Conservation (phyloP, 2,888 invertebrate genomes). For the Zele albiditarsus region DNA sequence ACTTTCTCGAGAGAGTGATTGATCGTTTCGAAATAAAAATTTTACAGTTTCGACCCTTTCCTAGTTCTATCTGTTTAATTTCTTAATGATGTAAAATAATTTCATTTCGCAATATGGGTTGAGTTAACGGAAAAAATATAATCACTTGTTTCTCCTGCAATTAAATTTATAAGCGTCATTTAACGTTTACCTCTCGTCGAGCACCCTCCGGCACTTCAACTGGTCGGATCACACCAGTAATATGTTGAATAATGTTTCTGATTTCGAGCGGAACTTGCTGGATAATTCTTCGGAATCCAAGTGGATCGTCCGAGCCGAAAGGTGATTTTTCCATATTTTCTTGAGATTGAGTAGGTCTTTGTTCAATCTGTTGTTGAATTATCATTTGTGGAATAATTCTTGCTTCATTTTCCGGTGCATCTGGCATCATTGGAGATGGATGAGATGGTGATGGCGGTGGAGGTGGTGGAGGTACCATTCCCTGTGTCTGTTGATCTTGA, state of each 20-base stretch:
- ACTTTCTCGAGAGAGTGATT: too few species aligned
- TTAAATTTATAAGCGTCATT: background rate
- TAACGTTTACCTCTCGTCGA: constrained; percentile 61
- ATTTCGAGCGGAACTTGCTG: constrained; percentile 67
- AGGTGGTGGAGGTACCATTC: constrained; percentile 62
- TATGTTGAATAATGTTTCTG: constrained; percentile 67
- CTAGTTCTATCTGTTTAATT: too few species aligned
- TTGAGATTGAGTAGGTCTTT: constrained; percentile 47
- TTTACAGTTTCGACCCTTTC: too few species aligned
- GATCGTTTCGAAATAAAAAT: too few species aligned
- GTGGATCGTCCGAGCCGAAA: constrained; percentile 69
- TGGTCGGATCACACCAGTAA: constrained; percentile 61
- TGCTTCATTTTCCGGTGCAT: constrained; percentile 51
- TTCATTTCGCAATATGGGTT: background rate
- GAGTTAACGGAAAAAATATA: background rate
- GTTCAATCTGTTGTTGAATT: constrained; percentile 59
- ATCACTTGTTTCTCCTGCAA: background rate
- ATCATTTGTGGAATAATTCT: constrained; percentile 60
- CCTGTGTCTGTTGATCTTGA: constrained; percentile 60
- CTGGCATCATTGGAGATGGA: constrained; percentile 51
- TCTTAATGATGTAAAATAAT: too few species aligned
- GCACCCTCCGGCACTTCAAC: constrained; percentile 63
- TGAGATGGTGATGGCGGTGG: constrained; percentile 60
- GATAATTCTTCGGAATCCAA: constrained; percentile 66
- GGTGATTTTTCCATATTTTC: constrained; percentile 61